Base-by-base conservation (phyloP, 2,888 invertebrate genomes). In the Lithophane socia region DNA sequence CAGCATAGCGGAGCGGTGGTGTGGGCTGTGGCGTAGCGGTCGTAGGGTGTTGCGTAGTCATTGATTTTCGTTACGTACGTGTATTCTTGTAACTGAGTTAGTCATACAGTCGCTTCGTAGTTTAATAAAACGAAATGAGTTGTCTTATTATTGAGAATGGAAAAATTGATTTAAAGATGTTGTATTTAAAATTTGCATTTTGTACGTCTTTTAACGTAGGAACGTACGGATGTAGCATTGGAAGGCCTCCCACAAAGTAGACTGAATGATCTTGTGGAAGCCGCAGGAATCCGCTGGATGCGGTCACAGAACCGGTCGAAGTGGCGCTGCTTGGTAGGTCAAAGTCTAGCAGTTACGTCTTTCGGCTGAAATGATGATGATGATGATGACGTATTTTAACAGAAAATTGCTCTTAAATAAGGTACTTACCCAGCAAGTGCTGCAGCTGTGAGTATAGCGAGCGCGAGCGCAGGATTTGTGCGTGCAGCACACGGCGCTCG, bases 401-500 rank as follows among this genome's bases (percentile, higher is more conserved):
- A 65, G 44, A 65, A 64, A 44, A 37, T 37, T n/a, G 5, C 9
- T 16, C 29, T 16, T 37, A 58, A 44, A 29, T 29, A 13, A 65
- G 9, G 24, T 44, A 61, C 24, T 82, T 90, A 95, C 95, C 94
- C 13, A 95, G 75, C 24, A 95, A 77, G 52, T 93, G 92, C 61
- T 95, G 93, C 63, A 94, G 75, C 80, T 94, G 94, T 24, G 90
- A 89, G 73, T 96, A 95, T 42, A 95, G 79, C 0, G 94, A 90
- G 2, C 94, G 92, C 21, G 93, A 92, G 44, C 94, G 93, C 77
- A 94, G 79, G 42, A 96, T 92, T 82, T 95, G 94, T 10, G 94
- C 93, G 75, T 95, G 94, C 21, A 96, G 85, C 2, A 90, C 86
- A 75, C 92, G 89, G 60, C 92, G 92, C 84, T 96, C 96, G 24